Conservation (phyloP, 2,797 vertebrate species). For the Cyclura pinguis region DNA sequence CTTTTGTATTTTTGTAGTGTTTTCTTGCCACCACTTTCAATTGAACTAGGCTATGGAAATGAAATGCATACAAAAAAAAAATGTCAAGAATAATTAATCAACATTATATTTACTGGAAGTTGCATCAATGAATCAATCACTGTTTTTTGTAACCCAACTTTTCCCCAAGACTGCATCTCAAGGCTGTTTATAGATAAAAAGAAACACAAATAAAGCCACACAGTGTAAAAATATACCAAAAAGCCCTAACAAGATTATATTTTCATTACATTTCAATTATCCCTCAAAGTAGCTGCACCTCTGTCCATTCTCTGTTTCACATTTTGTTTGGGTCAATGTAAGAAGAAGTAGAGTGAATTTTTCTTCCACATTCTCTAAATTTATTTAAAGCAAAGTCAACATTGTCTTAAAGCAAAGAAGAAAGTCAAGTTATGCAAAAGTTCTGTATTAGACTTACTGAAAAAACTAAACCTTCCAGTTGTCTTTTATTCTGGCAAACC, state of each 20-base stretch:
- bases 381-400: conserved; percentile 13
- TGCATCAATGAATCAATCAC: not conserved
- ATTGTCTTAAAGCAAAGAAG: not conserved
- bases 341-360: too few relatives aligned
- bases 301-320: not conserved
- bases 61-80: conserved; percentile 4
- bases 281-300: not conserved
- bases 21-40: not conserved
- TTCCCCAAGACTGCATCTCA: too few relatives aligned
- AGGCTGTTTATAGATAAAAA: too few relatives aligned
- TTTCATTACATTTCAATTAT: not conserved
- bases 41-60: not conserved
- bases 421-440: not conserved
- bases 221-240: too few relatives aligned
- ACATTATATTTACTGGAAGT: not conserved
- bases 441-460: not conserved
- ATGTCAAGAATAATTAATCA: not conserved
- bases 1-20: not conserved
- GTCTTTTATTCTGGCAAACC: not conserved
- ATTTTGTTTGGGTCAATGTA: not conserved
- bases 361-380: not conserved
- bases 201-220: too few relatives aligned
- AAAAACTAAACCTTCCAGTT: not conserved
- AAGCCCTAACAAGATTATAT: not conserved
- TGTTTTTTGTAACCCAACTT: too few relatives aligned